Conservation (phyloP, 2,113 vertebrate genomes). For the Oryzias woworae region DNA sequence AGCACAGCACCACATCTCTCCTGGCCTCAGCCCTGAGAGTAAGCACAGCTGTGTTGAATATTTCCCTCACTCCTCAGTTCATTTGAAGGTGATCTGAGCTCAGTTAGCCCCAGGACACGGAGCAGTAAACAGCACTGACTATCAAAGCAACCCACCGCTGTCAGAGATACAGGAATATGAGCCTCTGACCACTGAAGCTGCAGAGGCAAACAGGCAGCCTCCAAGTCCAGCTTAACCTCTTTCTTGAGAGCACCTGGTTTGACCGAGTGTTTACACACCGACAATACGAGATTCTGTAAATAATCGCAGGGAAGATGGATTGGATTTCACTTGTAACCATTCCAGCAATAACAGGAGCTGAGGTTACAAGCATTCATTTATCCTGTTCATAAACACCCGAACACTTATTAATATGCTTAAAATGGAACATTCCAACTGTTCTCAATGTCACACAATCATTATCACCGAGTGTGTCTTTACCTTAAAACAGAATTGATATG, state of each 20-base stretch:
- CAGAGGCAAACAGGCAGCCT: conserved; percentile 37
- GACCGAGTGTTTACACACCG: conserved; percentile 38
- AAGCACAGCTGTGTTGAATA: conserved; percentile 77
- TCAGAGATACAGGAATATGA: conserved; percentile 78
- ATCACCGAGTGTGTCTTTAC: not conserved
- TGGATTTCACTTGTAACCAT: conserved; percentile 35
- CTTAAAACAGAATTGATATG: too few species aligned
- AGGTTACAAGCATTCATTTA: conserved; percentile 27
- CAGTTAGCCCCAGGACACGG: conserved; percentile 65
- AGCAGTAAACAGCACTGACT: conserved; percentile 75
- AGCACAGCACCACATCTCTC: conserved; percentile 39
- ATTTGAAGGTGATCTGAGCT: conserved; percentile 75
- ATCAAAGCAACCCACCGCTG: conserved; percentile 75
- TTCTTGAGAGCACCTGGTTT: conserved; percentile 38
- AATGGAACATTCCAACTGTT: not conserved
- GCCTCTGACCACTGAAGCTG: conserved; percentile 57
- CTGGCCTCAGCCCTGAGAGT: conserved; percentile 46
- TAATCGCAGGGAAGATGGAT: conserved; percentile 35
- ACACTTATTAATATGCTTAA: conserved; percentile 5
- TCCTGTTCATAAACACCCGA: conserved; percentile 30
- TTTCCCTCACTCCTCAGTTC: conserved; percentile 77
- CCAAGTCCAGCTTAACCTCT: conserved; percentile 52
- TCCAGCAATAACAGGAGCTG: conserved; percentile 34
- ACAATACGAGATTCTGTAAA: conserved; percentile 40
- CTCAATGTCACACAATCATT: too few species aligned